phyloP scores from a whole-genome alignment of 2,888 invertebrate genomes.

The Criorhina ranunculi region DNA sequence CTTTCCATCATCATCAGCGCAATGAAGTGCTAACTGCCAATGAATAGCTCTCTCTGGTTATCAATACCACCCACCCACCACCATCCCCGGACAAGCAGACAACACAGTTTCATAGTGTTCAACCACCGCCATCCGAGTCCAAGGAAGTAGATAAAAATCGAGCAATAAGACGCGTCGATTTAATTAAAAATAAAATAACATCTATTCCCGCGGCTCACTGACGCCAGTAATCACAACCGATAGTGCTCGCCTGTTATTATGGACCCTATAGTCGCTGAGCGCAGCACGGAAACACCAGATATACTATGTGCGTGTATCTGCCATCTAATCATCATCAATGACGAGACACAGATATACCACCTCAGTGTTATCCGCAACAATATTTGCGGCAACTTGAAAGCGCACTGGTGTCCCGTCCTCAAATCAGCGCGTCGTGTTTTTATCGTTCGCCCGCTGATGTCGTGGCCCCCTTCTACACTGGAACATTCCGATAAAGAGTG shows the following conservation, averaged over 20 bases:
- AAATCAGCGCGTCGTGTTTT: constrained; percentile 54
- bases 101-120: constrained; percentile 56
- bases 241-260: constrained; percentile 37
- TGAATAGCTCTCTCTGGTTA: constrained; percentile 31
- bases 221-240: constrained; percentile 59
- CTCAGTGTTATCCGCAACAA: constrained; percentile 45
- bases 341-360: constrained; percentile 54
- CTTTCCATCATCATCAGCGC: constrained; percentile 36
- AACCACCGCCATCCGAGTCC: constrained; percentile 36
- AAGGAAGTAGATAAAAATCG: constrained; percentile 59
- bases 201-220: constrained; percentile 60
- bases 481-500: constrained; percentile 56
- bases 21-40: constrained; percentile 49
- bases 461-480: constrained; percentile 54
- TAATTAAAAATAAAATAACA: constrained; percentile 69
- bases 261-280: constrained; percentile 41
- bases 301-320: constrained; percentile 63
- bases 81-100: constrained; percentile 49
- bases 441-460: constrained; percentile 55
- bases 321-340: constrained; percentile 66
- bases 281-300: constrained; percentile 50
- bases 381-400: constrained; percentile 63
- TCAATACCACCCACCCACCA: constrained; percentile 47
- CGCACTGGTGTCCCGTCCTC: constrained; percentile 46
- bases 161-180: constrained; percentile 55